Conservation (phyloP, 2,797 vertebrate genomes). For the Urosaurus nigricauda region DNA sequence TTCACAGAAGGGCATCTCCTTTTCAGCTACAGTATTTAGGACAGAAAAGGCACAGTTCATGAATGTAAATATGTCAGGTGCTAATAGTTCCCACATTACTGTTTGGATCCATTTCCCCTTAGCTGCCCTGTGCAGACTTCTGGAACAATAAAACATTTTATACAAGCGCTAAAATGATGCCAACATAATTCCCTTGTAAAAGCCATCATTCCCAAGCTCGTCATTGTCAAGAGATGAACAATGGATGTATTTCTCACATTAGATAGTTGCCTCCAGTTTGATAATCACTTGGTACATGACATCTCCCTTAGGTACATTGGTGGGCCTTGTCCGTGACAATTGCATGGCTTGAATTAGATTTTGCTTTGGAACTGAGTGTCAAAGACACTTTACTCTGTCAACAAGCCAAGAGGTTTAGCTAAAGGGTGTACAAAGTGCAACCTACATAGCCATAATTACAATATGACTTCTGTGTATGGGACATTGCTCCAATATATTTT, state of each 20-base stretch:
- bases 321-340: not conserved
- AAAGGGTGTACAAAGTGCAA: not conserved
- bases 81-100: not conserved
- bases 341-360: not conserved
- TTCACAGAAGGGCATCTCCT: not conserved
- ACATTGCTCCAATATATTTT: slow-evolving; percentile 11
- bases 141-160: not conserved
- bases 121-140: not conserved
- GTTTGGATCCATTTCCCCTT: not conserved
- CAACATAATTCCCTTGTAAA: not conserved
- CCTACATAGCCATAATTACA: not conserved
- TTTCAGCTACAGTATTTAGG: not conserved
- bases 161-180: not conserved
- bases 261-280: not conserved
- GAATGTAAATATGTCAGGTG: not conserved
- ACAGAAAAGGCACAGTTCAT: not conserved
- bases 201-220: not conserved
- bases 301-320: not conserved
- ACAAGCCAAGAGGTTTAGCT: not conserved
- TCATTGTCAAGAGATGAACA: not conserved
- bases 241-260: not conserved
- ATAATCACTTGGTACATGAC: not conserved
- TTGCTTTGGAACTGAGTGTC: not conserved
- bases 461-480: not conserved
- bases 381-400: not conserved